phyloP scores from a whole-genome alignment of 2,797 vertebrate species.

The Ctenosaura bakeri region DNA sequence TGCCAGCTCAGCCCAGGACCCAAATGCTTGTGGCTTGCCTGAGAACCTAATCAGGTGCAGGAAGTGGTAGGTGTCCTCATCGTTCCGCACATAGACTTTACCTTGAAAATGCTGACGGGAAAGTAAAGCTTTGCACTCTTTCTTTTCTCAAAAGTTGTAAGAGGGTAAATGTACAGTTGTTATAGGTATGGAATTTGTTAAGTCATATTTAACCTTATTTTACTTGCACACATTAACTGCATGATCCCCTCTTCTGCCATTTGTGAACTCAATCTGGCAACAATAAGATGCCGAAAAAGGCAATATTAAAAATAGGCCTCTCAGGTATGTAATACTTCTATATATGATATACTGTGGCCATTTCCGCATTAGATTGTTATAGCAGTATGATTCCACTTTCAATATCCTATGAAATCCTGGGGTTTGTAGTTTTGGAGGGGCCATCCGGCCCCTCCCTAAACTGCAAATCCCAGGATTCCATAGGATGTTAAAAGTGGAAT shows the following conservation, averaged over 20 bases:
- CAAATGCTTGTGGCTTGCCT: background rate
- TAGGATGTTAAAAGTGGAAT: too few relatives aligned
- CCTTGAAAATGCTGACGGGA: background rate
- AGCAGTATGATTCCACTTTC: too few relatives aligned
- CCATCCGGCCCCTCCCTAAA: too few relatives aligned
- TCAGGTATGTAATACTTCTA: background rate
- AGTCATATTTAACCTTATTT: background rate
- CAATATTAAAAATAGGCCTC: background rate
- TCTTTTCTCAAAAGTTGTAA: background rate
- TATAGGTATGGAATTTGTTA: background rate
- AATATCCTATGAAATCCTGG: too few relatives aligned
- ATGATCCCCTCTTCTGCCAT: background rate
- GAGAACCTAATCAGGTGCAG: background rate
- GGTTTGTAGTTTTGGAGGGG: too few relatives aligned
- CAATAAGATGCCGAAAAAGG: background rate
- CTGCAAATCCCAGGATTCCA: too few relatives aligned
- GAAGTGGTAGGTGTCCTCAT: background rate
- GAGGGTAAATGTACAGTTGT: background rate
- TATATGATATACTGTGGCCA: too few relatives aligned
- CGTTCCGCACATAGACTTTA: background rate
- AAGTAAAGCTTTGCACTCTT: background rate
- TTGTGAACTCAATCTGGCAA: background rate
- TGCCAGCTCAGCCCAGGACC: background rate
- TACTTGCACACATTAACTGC: background rate
- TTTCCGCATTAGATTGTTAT: too few relatives aligned